Conservation (phyloP, 2,797 vertebrate species). For the Labroides dimidiatus region DNA sequence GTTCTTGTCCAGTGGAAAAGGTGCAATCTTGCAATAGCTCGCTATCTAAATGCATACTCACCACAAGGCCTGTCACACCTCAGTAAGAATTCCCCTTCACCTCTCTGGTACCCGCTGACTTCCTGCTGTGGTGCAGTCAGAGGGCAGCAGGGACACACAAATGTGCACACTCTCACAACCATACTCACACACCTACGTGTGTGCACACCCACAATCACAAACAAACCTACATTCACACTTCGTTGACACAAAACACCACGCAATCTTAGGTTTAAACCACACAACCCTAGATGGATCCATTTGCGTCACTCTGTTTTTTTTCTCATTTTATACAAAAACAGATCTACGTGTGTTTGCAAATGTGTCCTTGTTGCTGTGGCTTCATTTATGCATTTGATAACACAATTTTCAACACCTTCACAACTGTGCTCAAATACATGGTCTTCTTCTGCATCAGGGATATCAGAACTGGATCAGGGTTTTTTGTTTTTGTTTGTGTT, state of each 20-base stretch:
- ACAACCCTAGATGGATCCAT: conserved; percentile 70
- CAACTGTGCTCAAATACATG: no score
- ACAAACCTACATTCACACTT: conserved; percentile 59
- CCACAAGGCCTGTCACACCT: conserved; percentile 77
- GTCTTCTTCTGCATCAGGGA: not conserved
- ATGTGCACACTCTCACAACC: conserved; percentile 45
- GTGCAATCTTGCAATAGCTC: conserved; percentile 70
- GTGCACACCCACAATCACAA: conserved; percentile 48
- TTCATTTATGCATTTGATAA: conserved; percentile 43
- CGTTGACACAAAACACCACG: conserved; percentile 56
- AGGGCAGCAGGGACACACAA: conserved; percentile 67
- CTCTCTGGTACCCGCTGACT: conserved; percentile 78
- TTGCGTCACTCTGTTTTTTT: conserved; percentile 72
- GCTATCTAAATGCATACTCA: conserved; percentile 69
- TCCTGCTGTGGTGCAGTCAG: conserved; percentile 82
- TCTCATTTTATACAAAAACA: conserved; percentile 62
- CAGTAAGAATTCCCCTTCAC: conserved; percentile 85
- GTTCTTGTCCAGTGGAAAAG: conserved; percentile 73
- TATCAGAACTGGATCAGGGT: not conserved
- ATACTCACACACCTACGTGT: conserved; percentile 56
- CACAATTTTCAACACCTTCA: conserved; percentile 18
- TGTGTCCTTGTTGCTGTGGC: conserved; percentile 39
- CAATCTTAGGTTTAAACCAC: conserved; percentile 64
- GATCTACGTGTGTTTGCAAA: conserved; percentile 39
- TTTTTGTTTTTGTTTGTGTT: not conserved